Evolutionary conservation across 2,888 invertebrate species (phyloP).

Genomic region (Geophilus truncorum): DNA sequence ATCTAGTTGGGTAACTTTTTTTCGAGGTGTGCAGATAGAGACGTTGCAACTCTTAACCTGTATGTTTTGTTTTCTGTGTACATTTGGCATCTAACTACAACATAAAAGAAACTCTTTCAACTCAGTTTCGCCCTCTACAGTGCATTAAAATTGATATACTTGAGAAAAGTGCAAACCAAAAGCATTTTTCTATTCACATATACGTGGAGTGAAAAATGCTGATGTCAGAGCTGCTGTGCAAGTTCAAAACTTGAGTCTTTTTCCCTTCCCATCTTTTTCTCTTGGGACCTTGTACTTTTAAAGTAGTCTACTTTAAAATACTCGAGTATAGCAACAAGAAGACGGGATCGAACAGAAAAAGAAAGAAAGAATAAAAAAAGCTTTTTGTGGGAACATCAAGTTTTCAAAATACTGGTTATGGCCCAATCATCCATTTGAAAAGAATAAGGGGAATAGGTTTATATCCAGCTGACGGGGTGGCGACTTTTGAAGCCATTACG

Average conservation of each 20-base stretch:
- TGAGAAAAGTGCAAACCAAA: constrained; percentile 18
- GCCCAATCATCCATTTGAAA: constrained; percentile 21
- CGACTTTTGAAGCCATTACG: constrained; percentile 14
- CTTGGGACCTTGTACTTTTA: constrained; percentile 9
- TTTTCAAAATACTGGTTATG: constrained; percentile 27
- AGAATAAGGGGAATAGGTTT: constrained; percentile 27
- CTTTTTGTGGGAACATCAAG: constrained; percentile 25
- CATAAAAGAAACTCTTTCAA: neutral
- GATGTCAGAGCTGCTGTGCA: constrained; percentile 10
- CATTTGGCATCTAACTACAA: neutral
- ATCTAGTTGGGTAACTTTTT: neutral
- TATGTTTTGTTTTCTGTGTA: neutral
- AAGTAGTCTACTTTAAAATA: constrained; percentile 21
- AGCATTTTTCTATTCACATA: constrained; percentile 13
- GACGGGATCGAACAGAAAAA: neutral
- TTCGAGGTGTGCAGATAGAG: neutral
- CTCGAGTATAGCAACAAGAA: neutral
- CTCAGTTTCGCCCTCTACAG: neutral
- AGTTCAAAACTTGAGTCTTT: constrained; percentile 3
- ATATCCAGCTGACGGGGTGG: constrained; percentile 21
- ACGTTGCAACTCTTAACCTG: neutral
- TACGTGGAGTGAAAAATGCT: constrained; percentile 14
- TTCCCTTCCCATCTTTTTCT: neutral
- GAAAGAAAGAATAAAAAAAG: neutral
- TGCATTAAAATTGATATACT: constrained; percentile 27